Percentiles rank a stretch among this genome's conserved stretches.
These are phyloP conservation scores for Coleophora flavipennella DNA, from an alignment of 2,888 invertebrate species.

Conservation along the genomic window DNA sequence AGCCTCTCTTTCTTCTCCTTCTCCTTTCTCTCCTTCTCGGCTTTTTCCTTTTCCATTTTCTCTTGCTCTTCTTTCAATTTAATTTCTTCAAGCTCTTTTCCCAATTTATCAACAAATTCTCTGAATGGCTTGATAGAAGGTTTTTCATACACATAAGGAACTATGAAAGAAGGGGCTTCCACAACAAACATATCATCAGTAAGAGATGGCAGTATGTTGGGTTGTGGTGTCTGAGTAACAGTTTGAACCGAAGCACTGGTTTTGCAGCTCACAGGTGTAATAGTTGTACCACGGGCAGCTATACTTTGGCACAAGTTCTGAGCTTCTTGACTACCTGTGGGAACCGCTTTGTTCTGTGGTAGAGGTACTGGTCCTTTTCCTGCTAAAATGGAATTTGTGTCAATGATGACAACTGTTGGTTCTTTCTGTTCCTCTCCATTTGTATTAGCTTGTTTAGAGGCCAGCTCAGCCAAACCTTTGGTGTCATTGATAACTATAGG, in stretches of 20 bases:
- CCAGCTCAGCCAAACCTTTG: slow-evolving; percentile 79
- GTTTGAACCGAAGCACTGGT: slow-evolving; percentile 14
- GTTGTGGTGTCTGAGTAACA: slow-evolving; percentile 32
- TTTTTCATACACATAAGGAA: slow-evolving; percentile 94
- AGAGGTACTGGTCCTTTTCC: slow-evolving; percentile 37
- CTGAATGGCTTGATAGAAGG: slow-evolving; percentile 86
- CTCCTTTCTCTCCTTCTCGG: slow-evolving; percentile 50
- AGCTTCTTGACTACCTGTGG: slow-evolving; percentile 40
- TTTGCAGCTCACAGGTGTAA: slow-evolving; percentile 62
- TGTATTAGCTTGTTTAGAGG: slow-evolving; percentile 67
- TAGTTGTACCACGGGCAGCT: slow-evolving; percentile 68
- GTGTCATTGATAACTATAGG: slow-evolving; percentile 82
- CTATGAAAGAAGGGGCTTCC: slow-evolving; percentile 93
- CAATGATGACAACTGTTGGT: slow-evolving; percentile 87
- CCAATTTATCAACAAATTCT: slow-evolving; percentile 79
- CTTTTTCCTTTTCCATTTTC: slow-evolving; percentile 40
- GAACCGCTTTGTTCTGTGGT: slow-evolving; percentile 26
- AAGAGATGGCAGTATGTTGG: slow-evolving; percentile 80
- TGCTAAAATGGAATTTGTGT: slow-evolving; percentile 80
- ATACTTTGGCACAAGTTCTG: slow-evolving; percentile 62
- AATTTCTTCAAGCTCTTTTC: slow-evolving; percentile 73
- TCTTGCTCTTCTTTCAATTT: slow-evolving; percentile 53
- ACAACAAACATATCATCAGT: slow-evolving; percentile 95
- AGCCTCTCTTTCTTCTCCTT: slow-evolving; percentile 54
- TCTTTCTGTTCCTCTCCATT: slow-evolving; percentile 75